Evolutionary conservation across 2,797 vertebrate species (phyloP).

Genomic region (Novumbra hubbsi): DNA sequence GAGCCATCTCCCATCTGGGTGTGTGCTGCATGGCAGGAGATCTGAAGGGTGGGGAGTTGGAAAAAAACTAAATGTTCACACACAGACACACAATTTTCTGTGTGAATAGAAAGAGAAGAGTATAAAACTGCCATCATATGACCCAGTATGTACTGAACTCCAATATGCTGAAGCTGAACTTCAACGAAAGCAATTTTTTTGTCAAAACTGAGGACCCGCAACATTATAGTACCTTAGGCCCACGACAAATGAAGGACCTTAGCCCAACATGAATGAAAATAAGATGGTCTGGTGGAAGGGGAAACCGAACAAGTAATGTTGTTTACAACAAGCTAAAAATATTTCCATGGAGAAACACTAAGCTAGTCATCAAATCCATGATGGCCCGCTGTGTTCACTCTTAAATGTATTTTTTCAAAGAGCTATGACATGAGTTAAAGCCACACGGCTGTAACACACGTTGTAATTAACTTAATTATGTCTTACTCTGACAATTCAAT

Average conservation of each 20-base stretch:
- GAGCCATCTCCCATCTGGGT: conserved; percentile 24
- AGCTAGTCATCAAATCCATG: neutral
- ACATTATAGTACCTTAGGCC: neutral
- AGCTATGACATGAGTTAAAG: conserved; percentile 16
- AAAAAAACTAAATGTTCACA: conserved; percentile 14
- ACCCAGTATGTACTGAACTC: no score
- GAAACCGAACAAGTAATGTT: no score
- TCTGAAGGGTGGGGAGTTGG: conserved; percentile 6
- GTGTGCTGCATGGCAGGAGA: conserved; percentile 2
- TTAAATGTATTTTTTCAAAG: conserved; percentile 18
- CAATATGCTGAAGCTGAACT: neutral
- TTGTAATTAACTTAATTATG: conserved; percentile 36
- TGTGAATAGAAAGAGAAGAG: conserved; percentile 29
- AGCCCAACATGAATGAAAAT: no score
- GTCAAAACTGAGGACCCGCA: neutral
- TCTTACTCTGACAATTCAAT: conserved; percentile 38
- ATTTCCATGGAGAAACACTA: no score
- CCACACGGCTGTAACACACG: conserved; percentile 1
- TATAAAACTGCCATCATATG: conserved; percentile 31
- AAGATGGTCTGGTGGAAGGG: no score
- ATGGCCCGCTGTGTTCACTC: neutral
- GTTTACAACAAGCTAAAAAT: no score
- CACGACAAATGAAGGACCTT: neutral
- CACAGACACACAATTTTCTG: conserved; percentile 13
- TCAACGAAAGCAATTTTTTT: neutral